phyloP scores from a whole-genome alignment of 2,113 vertebrate genomes.

The Oncorhynchus kisutch region DNA sequence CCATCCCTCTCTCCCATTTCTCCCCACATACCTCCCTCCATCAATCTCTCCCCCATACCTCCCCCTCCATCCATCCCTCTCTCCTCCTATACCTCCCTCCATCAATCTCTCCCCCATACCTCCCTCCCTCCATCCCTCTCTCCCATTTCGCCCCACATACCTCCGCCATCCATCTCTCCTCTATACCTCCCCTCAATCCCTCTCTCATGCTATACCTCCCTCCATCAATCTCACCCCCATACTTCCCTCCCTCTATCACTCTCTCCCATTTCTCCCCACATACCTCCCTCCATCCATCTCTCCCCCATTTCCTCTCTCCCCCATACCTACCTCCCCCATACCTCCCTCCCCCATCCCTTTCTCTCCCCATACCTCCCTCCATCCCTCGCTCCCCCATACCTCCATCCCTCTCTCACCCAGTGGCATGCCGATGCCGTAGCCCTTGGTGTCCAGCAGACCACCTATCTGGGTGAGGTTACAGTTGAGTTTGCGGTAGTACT shows the following conservation, averaged over 20 bases:
- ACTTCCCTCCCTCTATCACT: too few relatives aligned
- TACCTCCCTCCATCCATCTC: neutral
- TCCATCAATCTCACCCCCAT: neutral
- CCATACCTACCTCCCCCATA: neutral
- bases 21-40: too few relatives aligned
- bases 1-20: too few relatives aligned
- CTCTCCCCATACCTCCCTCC: neutral
- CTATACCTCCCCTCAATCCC: neutral
- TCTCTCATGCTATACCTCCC: neutral
- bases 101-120: too few relatives aligned
- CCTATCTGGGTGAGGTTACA: constrained; percentile 93
- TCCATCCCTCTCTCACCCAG: constrained; percentile 71
- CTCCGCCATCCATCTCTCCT: too few relatives aligned
- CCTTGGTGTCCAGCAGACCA: constrained; percentile 91
- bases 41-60: too few relatives aligned
- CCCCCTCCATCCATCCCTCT: too few relatives aligned
- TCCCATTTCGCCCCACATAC: too few relatives aligned
- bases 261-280: neutral
- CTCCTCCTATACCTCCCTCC: too few relatives aligned
- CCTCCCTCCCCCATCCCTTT: neutral
- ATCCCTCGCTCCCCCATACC: neutral
- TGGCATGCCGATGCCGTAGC: constrained; percentile 92
- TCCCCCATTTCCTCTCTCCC: neutral
- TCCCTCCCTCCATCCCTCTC: too few relatives aligned
- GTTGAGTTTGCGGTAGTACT: constrained; percentile 89